Base-by-base conservation (phyloP, 2,113 vertebrate species). In the Dascyllus trimaculatus region DNA sequence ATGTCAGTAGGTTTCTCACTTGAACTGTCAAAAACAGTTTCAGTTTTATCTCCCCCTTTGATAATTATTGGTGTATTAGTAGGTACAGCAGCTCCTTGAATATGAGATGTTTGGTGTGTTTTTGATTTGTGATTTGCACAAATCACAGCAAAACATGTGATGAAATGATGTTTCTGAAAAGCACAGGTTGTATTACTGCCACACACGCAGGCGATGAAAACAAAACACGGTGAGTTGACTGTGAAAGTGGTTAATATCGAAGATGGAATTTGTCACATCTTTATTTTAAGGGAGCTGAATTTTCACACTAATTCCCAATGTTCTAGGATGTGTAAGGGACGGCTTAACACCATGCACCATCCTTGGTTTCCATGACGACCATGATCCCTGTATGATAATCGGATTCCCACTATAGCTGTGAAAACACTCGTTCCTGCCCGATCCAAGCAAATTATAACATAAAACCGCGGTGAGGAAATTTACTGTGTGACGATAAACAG, bases 301-400 rank as follows among this genome's bases (percentile, higher is more conserved):
- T 91, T 90, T 92, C 91, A 91, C 90, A 91, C 93, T 89, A 85
- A 89, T 93, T 94, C 84, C 78, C 79, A 88, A 61, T 83, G 89
- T 94, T 84, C 85, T 74, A 17, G 83, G 82, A 91, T 88, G 92
- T 92, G 91, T 91, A 87, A 93, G 84, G 78, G 81, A 72, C 52
- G 88, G 89, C 89, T 93, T 84, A 85, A 86, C 86, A 79, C 89
- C 80, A 61, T 72, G 88, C 82, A 24, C 90, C 88, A 62, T 91
- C 86, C 91, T 84, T 25, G 88, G 94, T 95, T 95, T 91, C 95
- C 93, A 94, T 95, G 93, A 92, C 92, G 76, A 95, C 95, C 64
- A 38, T 80, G 86, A 91, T 95, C 91, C 91, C 89, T 82, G 89
- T 89, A 93, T 91, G 84, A 91, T 93, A 93, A 94, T 94, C 88